phyloP scores from a whole-genome alignment of 2,113 vertebrate species.

The Lagopus muta region DNA sequence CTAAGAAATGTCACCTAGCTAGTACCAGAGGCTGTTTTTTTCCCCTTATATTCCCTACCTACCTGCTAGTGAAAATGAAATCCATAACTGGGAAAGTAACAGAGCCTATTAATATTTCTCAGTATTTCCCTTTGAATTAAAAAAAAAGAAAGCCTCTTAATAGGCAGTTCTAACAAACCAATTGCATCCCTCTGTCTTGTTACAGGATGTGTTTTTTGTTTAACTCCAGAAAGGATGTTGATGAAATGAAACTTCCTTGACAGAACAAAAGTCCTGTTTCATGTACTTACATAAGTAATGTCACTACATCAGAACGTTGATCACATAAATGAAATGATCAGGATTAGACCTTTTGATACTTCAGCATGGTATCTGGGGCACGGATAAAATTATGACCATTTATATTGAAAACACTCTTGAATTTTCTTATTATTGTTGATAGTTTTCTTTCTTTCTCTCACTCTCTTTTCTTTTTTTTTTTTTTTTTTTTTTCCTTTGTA shows the following conservation, averaged over 20 bases:
- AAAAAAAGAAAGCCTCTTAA: not conserved
- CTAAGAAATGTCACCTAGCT: not conserved
- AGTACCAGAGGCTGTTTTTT: not conserved
- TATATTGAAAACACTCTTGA: not conserved
- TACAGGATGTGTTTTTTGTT: not conserved
- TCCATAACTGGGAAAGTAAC: not conserved
- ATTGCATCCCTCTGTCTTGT: not conserved
- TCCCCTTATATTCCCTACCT: not conserved
- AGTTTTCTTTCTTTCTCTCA: not conserved
- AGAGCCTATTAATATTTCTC: not conserved
- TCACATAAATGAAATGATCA: not conserved
- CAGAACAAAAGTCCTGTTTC: not conserved
- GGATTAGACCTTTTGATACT: not conserved
- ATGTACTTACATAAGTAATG: not conserved
- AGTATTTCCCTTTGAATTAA: not conserved
- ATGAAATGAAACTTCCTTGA: not conserved
- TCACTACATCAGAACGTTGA: not conserved
- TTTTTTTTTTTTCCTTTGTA: not conserved
- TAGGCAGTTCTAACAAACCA: not conserved
- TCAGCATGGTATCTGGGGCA: not conserved
- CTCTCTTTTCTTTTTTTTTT: no score
- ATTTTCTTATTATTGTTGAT: slow-evolving; percentile 13
- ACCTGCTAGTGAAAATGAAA: not conserved
- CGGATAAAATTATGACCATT: not conserved
- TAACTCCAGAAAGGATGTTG: not conserved